Evolutionary conservation across 2,888 invertebrate species (phyloP).

Genomic region (Tipula helvola): DNA sequence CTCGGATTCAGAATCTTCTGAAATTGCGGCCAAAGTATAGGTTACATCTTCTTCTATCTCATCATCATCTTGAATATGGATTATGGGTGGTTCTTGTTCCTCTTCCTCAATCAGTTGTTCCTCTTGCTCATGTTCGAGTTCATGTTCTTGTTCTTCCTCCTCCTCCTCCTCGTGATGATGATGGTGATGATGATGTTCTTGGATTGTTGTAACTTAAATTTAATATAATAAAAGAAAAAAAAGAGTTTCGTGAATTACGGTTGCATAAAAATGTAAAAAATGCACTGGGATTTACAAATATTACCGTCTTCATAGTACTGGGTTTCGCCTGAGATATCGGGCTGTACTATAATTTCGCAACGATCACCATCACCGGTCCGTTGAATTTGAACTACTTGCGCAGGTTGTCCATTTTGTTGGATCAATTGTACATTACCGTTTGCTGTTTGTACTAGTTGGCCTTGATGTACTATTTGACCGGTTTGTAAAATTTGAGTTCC

Average conservation of each 20-base stretch:
- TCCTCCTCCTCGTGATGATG: background rate
- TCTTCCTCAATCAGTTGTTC: background rate
- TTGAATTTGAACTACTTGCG: conserved; percentile 23
- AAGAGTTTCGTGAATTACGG: background rate
- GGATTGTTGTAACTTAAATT: conserved; percentile 7
- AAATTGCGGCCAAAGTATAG: conserved; percentile 18
- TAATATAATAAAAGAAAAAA: background rate
- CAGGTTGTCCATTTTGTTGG: conserved; percentile 30
- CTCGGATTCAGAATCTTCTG: conserved; percentile 19
- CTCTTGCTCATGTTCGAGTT: background rate
- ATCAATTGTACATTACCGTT: conserved; percentile 30
- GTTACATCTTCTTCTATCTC: conserved; percentile 16
- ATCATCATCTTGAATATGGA: conserved; percentile 20
- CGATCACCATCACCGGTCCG: conserved; percentile 20
- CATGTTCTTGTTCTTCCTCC: too few relatives aligned
- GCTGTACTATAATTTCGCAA: conserved; percentile 26
- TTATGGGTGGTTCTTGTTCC: background rate
- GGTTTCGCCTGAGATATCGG: conserved; percentile 26
- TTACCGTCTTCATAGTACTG: conserved; percentile 29
- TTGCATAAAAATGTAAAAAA: background rate
- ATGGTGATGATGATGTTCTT: conserved; percentile 4
- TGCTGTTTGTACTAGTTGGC: conserved; percentile 24
- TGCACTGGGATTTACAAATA: background rate
- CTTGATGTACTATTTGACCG: conserved; percentile 19
- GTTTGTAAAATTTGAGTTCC: conserved; percentile 29